These are phyloP conservation scores for Myotis pilosus DNA, from an alignment of 2,797 vertebrate species.

Conservation along the genomic window DNA sequence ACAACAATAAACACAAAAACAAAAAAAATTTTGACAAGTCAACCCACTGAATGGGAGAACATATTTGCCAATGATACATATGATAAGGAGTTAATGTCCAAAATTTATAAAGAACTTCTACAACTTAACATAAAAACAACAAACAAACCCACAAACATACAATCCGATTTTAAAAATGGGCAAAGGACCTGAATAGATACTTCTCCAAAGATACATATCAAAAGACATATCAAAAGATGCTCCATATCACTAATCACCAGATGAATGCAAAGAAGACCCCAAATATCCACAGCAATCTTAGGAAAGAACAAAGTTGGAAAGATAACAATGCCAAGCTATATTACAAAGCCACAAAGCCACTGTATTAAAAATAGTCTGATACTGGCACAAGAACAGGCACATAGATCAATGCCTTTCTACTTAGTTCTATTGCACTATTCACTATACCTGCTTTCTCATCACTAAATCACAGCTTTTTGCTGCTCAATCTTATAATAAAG, in stretches of 20 bases:
- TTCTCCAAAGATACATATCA: background rate
- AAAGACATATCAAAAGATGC: background rate
- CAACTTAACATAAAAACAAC: background rate
- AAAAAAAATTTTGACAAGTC: background rate
- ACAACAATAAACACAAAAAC: background rate
- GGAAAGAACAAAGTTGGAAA: no score
- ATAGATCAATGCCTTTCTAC: no score
- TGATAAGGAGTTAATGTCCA: background rate
- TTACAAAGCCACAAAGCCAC: no score
- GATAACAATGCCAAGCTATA: no score
- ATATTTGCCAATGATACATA: background rate
- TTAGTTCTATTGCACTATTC: no score
- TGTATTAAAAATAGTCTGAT: no score
- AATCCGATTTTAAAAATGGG: background rate
- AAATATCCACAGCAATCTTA: background rate
- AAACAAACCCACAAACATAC: background rate
- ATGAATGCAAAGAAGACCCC: background rate
- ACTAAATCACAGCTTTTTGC: background rate
- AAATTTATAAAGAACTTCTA: background rate
- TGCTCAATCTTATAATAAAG: background rate
- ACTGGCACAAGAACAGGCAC: no score
- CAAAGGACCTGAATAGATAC: background rate
- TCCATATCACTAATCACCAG: background rate
- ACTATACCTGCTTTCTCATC: background rate
- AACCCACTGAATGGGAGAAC: background rate